phyloP scores from a whole-genome alignment of 2,113 vertebrate species.

The Progne subis region DNA sequence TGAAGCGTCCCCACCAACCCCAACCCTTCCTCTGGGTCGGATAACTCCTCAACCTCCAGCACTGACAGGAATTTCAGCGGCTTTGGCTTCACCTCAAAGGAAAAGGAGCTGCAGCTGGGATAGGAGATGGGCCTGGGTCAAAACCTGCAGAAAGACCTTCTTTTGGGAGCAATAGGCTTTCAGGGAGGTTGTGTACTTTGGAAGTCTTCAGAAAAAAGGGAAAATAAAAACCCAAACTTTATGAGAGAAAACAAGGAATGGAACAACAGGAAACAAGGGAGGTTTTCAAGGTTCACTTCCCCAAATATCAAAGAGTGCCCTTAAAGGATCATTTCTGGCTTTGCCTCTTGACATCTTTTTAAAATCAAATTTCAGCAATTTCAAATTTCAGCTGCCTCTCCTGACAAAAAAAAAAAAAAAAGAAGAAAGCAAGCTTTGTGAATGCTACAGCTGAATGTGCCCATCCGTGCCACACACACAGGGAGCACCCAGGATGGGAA shows the following conservation, averaged over 20 bases:
- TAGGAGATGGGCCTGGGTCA: not conserved
- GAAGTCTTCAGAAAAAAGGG: not conserved
- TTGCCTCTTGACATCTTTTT: not conserved
- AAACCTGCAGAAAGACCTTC: not conserved
- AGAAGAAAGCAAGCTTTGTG: not conserved
- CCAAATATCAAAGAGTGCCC: not conserved
- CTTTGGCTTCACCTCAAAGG: conserved; percentile 28
- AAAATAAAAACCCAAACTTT: not conserved
- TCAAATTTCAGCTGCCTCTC: not conserved
- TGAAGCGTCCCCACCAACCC: not conserved
- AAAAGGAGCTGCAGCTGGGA: conserved; percentile 12
- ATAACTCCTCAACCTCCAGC: not conserved
- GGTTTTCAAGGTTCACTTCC: conserved; percentile 9
- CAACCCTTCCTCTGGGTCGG: not conserved
- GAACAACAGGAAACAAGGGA: not conserved
- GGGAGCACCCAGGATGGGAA: not conserved
- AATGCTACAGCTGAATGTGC: not conserved
- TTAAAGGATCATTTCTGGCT: not conserved
- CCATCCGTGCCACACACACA: not conserved
- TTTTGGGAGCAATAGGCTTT: not conserved
- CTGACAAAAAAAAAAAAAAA: too few species aligned
- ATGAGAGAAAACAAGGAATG: not conserved
- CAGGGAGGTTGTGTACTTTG: not conserved
- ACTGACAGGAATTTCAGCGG: not conserved
- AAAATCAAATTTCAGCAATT: not conserved